A percentile compares a stretch with the other conserved stretches of the same genome.
Evolutionary conservation across 2,113 vertebrate genomes (phyloP).

Genomic region (Eira barbara): DNA sequence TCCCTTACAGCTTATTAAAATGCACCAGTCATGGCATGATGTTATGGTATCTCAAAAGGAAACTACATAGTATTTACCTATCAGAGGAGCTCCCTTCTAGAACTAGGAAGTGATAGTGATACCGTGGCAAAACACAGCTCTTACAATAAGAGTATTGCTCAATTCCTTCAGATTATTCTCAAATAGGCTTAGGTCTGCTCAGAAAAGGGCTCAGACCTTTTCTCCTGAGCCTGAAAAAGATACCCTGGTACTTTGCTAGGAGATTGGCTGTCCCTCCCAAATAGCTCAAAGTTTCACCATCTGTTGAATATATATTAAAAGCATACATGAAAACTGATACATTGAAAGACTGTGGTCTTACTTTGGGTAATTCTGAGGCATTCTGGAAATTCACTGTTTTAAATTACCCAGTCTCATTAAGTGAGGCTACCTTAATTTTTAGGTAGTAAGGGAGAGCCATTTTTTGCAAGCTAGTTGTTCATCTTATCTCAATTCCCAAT

Average conservation of each 20-base stretch:
- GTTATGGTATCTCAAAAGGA: background rate
- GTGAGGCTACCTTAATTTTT: background rate
- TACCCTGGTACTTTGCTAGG: background rate
- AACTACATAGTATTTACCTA: background rate
- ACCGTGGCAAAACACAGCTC: background rate
- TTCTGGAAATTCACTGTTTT: background rate
- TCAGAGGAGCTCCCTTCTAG: background rate
- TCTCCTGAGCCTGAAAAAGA: background rate
- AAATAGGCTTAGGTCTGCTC: background rate
- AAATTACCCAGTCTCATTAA: background rate
- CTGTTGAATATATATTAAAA: background rate
- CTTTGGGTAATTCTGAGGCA: background rate
- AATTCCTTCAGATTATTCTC: background rate
- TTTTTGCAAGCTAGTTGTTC: background rate
- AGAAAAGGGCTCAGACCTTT: background rate
- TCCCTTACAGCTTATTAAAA: background rate
- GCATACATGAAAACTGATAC: background rate
- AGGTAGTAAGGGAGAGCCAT: background rate
- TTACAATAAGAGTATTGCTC: background rate
- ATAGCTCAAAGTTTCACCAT: background rate
- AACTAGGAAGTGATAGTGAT: background rate
- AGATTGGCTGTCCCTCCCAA: background rate
- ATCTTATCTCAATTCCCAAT: background rate
- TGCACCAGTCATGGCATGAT: background rate
- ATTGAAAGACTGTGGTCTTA: background rate